Conservation (phyloP, 2,888 invertebrate genomes). For the Amiota mariae region DNA sequence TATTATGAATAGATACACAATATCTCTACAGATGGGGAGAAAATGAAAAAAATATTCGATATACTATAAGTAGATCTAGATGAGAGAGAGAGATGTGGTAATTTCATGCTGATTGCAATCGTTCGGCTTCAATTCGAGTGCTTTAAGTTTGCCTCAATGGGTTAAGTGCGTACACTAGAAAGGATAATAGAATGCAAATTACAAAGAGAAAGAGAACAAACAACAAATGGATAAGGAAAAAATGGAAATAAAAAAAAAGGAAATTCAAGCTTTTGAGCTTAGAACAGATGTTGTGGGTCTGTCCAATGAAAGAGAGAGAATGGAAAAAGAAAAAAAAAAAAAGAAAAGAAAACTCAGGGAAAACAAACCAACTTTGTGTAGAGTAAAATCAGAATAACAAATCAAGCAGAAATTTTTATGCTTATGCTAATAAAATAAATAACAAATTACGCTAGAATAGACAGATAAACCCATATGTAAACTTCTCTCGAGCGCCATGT, state of each 20-base stretch:
- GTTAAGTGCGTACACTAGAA: conserved; percentile 46
- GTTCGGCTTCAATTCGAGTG: conserved; percentile 40
- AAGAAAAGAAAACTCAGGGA: background rate
- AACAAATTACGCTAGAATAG: conserved; percentile 56
- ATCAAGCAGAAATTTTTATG: conserved; percentile 65
- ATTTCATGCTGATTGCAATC: conserved; percentile 39
- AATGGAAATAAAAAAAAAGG: background rate
- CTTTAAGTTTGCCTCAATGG: conserved; percentile 44
- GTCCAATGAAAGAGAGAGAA: conserved; percentile 24
- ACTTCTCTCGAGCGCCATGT: too few species aligned
- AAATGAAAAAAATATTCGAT: background rate
- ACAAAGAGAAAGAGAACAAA: conserved; percentile 61
- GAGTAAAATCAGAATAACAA: conserved; percentile 61
- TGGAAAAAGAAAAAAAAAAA: conserved; percentile 31
- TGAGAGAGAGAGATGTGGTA: conserved; percentile 25
- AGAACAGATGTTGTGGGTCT: conserved; percentile 56
- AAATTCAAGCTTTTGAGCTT: background rate
- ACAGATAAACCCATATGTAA: conserved; percentile 27
- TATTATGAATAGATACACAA: background rate
- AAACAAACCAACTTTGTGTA: conserved; percentile 25
- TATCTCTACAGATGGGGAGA: background rate
- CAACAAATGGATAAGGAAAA: background rate
- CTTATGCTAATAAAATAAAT: conserved; percentile 65
- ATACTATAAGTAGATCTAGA: too few species aligned
- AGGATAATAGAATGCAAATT: conserved; percentile 64